phyloP scores from a whole-genome alignment of 2,888 invertebrate species.

The Camponotus fellah region DNA sequence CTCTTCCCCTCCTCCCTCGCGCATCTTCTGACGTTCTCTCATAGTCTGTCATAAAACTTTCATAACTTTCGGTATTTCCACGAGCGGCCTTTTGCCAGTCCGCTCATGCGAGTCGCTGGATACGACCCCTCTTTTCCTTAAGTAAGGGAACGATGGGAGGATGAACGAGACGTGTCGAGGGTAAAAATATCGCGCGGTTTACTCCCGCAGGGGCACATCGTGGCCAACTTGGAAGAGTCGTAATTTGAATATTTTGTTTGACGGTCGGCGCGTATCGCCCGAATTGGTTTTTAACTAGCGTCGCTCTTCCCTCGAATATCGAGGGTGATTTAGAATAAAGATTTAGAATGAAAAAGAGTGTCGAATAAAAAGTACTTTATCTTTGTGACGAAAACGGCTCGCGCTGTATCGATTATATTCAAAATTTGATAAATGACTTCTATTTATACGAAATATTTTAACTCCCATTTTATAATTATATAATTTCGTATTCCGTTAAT shows the following conservation, averaged over 20 bases:
- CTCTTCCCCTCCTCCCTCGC: background rate
- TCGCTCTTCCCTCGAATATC: background rate
- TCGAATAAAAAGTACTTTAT: background rate
- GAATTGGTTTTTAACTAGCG: constrained; percentile 37
- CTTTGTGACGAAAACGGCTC: background rate
- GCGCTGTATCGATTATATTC: background rate
- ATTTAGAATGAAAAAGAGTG: background rate
- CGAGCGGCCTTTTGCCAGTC: constrained; percentile 62
- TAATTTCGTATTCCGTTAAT: background rate
- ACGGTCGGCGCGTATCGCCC: background rate
- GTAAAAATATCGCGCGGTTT: constrained; percentile 59
- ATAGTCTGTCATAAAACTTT: constrained; percentile 68
- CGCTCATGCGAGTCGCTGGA: constrained; percentile 55
- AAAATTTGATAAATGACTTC: background rate
- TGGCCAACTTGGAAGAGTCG: constrained; percentile 39
- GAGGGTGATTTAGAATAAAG: background rate
- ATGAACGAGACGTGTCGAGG: constrained; percentile 58
- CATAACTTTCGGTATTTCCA: constrained; percentile 68
- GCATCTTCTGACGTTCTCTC: constrained; percentile 47
- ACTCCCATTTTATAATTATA: constrained; percentile 5
- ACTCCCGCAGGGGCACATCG: constrained; percentile 43
- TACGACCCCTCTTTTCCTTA: constrained; percentile 46
- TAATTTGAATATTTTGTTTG: constrained; percentile 64
- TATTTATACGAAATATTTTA: background rate
- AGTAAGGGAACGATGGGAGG: constrained; percentile 26